Base-by-base conservation (phyloP, 1,140 invertebrate species). In the Pogonomyrmex californicus region DNA sequence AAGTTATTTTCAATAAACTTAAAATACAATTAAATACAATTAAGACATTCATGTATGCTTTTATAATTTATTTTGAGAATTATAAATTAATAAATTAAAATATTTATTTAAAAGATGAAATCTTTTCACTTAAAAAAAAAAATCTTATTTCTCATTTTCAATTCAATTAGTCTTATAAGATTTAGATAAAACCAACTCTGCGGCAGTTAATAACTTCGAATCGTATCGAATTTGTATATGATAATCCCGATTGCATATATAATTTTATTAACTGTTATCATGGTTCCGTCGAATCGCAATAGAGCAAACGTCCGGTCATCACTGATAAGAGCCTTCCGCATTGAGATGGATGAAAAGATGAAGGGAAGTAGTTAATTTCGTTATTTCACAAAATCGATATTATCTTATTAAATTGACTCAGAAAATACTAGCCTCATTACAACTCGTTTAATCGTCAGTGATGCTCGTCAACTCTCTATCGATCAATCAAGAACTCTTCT, bases 201-300 rank as follows among this genome's bases (percentile, higher is more conserved):
- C 36, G 9, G 17, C 36, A 38, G 3, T 58, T 49, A 7, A 47
- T 17, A 60, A 17, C 38, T 23, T 62, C 49, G 17, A 75, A 78
- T 86, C 51, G 54, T 10, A 4, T 75, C 17, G 1, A 5, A 33
- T 12, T 4, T 47, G 9, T 0, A 4, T 68, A 36, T 23, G 41
- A 86, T 88, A 86, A 81, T 6, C 58, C 44, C 9, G n/a, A 2
- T 7, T 6, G 58, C 83, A 14, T 68, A 14, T 47, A 7, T 73
- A 79, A 86, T 88, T 88, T 86, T 14, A 86, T 60, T 68, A 78
- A 60, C 60, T 49, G 30, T 1, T 14, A 41, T 54, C 41, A 17
- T 41, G 49, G 77, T 5, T 49, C 14, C 36, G n/a, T 14, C 36
- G 70, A 73, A 68, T 68, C 65, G 23, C 12, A 9, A 62, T 65